Conservation (phyloP, 1,140 invertebrate species). For the Holotrichia oblita region DNA sequence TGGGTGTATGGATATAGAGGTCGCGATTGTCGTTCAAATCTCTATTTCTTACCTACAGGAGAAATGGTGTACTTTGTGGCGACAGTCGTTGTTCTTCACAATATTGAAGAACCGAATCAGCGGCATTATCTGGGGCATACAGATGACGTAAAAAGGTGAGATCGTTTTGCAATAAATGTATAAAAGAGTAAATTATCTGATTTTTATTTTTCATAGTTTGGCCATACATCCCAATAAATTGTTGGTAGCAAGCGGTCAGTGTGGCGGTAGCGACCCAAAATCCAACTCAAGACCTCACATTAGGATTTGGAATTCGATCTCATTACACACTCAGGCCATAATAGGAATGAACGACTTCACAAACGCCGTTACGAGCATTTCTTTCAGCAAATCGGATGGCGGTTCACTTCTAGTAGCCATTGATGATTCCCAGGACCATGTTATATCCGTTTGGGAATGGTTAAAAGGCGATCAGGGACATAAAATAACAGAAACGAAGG, state of each 20-base stretch:
- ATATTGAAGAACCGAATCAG: conserved; percentile 90
- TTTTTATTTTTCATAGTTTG: conserved; percentile 70
- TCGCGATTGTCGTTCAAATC: conserved; percentile 89
- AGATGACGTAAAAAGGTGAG: conserved; percentile 92
- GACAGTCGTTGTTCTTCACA: conserved; percentile 91
- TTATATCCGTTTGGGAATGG: conserved; percentile 94
- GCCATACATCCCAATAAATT: conserved; percentile 94
- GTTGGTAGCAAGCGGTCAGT: conserved; percentile 89
- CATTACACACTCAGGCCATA: conserved; percentile 84
- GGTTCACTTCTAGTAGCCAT: conserved; percentile 83
- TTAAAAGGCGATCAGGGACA: conserved; percentile 83
- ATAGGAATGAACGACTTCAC: conserved; percentile 89
- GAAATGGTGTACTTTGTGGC: conserved; percentile 97
- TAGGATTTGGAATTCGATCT: conserved; percentile 93
- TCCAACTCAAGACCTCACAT: conserved; percentile 90
- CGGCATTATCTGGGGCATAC: conserved; percentile 93
- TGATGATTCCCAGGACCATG: conserved; percentile 90
- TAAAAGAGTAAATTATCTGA: no score
- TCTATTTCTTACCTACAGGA: conserved; percentile 90
- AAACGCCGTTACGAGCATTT: conserved; percentile 82
- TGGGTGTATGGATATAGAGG: conserved; percentile 93
- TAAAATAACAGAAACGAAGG: conserved; percentile 92
- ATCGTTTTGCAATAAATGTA: no score
- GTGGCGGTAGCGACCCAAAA: conserved; percentile 83
- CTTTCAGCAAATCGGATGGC: conserved; percentile 92